These are phyloP conservation scores for Arge pagana DNA, from an alignment of 2,888 invertebrate genomes.

Conservation along the genomic window DNA sequence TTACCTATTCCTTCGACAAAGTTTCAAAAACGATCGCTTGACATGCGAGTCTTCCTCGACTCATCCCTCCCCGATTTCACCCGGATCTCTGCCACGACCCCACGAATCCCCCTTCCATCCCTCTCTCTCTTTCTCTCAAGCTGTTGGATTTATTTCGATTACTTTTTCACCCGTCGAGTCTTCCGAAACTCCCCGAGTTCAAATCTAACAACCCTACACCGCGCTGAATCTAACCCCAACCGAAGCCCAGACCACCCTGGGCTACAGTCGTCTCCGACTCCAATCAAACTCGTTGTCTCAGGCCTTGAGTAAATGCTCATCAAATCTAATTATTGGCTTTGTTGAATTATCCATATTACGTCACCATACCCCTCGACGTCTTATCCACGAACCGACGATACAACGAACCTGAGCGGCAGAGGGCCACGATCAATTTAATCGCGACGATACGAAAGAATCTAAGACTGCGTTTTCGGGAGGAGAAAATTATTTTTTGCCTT, in stretches of 20 bases:
- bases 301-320: background rate
- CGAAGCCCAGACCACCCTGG: too few relatives aligned
- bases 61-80: slow-evolving; percentile 14
- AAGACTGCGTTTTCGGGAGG: slow-evolving; percentile 25
- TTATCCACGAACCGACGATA: too few relatives aligned
- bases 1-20: slow-evolving; percentile 49
- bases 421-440: slow-evolving; percentile 10
- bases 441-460: background rate
- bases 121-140: slow-evolving; percentile 3
- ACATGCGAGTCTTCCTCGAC: slow-evolving; percentile 42
- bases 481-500: slow-evolving; percentile 52
- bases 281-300: slow-evolving; percentile 12
- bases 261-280: too few relatives aligned
- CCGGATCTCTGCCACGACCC: too few relatives aligned
- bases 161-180: slow-evolving; percentile 36
- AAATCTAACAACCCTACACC: too few relatives aligned
- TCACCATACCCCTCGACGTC: background rate
- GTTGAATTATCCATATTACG: background rate
- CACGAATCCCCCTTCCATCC: background rate
- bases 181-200: slow-evolving; percentile 14
- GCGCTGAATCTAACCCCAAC: too few relatives aligned
- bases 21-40: slow-evolving; percentile 49
- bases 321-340: slow-evolving; percentile 2
- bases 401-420: background rate
- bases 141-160: slow-evolving; percentile 46